Evolutionary conservation across 2,113 vertebrate genomes (phyloP), one percentile per base, ranked within the genome.

Genomic region (Bucco capensis): DNA sequence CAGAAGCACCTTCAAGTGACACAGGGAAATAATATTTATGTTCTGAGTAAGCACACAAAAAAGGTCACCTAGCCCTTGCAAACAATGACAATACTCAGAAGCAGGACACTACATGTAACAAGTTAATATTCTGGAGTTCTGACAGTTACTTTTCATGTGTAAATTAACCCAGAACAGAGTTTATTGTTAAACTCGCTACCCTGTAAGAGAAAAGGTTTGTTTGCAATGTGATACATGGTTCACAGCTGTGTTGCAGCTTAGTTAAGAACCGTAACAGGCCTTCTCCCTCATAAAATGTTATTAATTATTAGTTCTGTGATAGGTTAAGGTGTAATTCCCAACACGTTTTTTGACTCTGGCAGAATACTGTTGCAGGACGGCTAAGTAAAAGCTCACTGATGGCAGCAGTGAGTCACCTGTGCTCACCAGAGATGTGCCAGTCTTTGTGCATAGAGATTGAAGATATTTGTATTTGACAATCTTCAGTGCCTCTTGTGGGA

Each of bases 401-500:
- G 61, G 31, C 51, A 84, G 62, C 79, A 40, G 33, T 12, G 24
- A 70, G 47, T 28, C 38, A 37, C 8, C 23, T 33, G 1, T 10
- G 35, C 12, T 71, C 23, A 46, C 24, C 49, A 75, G 57, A 44
- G n/a, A 67, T 0, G 0, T 16, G 3, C 6, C 50, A 69, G 83
- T 42, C 47, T 65, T 56, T 27, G 2, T 35, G 27, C 0, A 0
- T 2, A 17, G 24, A 73, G 28, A 3, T 30, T 83, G 19, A 76
- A 58, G 21, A 35, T 46, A 28, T 42, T 94, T 67, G 76, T 47
- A 47, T 70, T 47, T 58, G 35, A 64, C n/a, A 56, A 42, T 53
- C 12, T 49, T 72, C 50, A 62, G 28, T 27, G 37, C 27, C 61
- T 66, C 77, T 25, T 44, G 21, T 27, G 47, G 31, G 22, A 73